Base-by-base conservation (phyloP, 2,888 invertebrate species). In the Sinelater perroti region DNA sequence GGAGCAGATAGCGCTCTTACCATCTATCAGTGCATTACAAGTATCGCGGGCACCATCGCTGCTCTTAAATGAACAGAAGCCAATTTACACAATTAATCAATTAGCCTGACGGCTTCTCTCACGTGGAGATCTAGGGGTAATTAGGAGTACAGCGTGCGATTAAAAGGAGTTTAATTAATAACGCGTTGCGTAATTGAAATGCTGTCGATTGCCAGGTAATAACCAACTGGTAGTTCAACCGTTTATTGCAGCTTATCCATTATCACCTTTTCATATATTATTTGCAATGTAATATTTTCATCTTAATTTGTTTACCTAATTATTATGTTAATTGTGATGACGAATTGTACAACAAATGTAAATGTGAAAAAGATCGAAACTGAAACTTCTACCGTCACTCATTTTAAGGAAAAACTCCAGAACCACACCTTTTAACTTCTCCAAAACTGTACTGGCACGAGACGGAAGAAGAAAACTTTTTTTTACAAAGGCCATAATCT, bases 51-150 rank as follows among this genome's bases (percentile, higher is more conserved):
- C 56, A 56, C 56, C 54, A 58, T 63, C 63, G 42, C 33, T 35
- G 28, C 24, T 31, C 38, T 35, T 50, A 59, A 59, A 59, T 50
- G 59, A 58, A 60, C 62, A 56, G 62, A 51, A 63, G 62, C 60
- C 62, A 63, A 63, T 63, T 63, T 60, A 63, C 45, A 54, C 60
- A 63, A 63, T 63, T 63, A 63, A 60, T 63, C 62, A 60, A 60
- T 60, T 60, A 63, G 51, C 40, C 26, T 40, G 40, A 40, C 40
- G 40, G 40, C 40, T 40, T 40, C 60, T 61, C 52, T 58, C 58
- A 51, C 53, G 47, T 51, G 51, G 35, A 18, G 35, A 56, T 56
- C 51, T 36, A 56, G 30, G 10, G 20, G 56, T 50, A 56, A 56
- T 56, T 56, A 56, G 50, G 33, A 50, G 45, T 42, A 44, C 38